Conservation (phyloP, 2,888 invertebrate genomes). For the Mythimna pallens region DNA sequence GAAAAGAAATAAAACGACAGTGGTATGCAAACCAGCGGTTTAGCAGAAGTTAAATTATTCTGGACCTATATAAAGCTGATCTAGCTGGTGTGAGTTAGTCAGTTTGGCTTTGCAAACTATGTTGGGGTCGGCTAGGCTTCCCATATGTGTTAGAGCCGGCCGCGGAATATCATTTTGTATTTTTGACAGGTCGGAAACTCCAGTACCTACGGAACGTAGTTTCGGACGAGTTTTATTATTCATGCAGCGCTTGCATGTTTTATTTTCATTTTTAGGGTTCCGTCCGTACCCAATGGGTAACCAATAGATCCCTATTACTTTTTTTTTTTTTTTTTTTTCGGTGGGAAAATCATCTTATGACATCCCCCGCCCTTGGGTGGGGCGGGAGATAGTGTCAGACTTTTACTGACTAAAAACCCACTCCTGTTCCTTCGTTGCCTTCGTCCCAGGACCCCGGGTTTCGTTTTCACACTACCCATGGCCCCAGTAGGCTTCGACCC, state of each 20-base stretch:
- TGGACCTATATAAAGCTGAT: constrained; percentile 44
- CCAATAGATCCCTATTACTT: background rate
- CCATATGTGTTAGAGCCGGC: background rate
- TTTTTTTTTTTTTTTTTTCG: too few relatives aligned
- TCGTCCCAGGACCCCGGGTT: too few relatives aligned
- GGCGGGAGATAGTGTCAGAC: too few relatives aligned
- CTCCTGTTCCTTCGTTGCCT: too few relatives aligned
- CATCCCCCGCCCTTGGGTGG: too few relatives aligned
- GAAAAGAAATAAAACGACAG: constrained; percentile 60
- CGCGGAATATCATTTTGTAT: constrained; percentile 16
- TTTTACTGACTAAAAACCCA: too few relatives aligned
- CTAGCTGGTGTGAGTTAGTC: constrained; percentile 36
- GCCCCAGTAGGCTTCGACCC: too few relatives aligned
- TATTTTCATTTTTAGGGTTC: constrained; percentile 11
- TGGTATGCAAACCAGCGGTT: constrained; percentile 58
- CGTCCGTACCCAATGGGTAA: too few relatives aligned
- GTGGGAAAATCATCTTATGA: too few relatives aligned
- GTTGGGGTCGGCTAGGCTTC: constrained; percentile 16
- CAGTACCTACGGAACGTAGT: constrained; percentile 2
- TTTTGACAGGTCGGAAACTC: constrained; percentile 22
- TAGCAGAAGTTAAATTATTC: constrained; percentile 51
- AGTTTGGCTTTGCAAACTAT: constrained; percentile 24
- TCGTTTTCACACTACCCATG: too few relatives aligned
- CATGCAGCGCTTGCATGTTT: constrained; percentile 21
- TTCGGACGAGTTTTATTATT: constrained; percentile 22